phyloP scores from a whole-genome alignment of 2,888 invertebrate species.

The Neoitamus cyanurus region DNA sequence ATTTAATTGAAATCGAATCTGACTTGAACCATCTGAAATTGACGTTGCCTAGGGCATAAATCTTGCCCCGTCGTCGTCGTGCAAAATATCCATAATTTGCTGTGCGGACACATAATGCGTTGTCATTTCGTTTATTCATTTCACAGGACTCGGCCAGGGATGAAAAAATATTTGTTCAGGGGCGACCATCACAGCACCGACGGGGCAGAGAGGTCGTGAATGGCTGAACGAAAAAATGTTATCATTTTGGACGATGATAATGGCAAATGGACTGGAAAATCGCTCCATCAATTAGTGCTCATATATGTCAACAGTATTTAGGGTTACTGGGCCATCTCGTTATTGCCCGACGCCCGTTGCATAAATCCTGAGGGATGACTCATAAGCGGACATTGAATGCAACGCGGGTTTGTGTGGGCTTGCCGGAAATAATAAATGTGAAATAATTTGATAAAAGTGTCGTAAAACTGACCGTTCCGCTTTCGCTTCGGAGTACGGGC shows the following conservation, averaged over 20 bases:
- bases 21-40: not conserved
- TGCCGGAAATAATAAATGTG: not conserved
- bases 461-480: not conserved
- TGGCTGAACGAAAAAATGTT: not conserved
- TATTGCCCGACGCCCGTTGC: not conserved
- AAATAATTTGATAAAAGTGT: not conserved
- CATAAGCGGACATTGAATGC: not conserved
- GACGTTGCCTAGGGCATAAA: not conserved
- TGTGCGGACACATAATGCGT: not conserved
- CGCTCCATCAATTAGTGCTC: constrained; percentile 8
- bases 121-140: not conserved
- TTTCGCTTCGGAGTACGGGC: not conserved
- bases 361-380: not conserved
- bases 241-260: constrained; percentile 10
- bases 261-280: constrained; percentile 34
- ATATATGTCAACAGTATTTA: constrained; percentile 4
- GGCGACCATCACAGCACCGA: not conserved
- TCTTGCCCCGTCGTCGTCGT: not conserved
- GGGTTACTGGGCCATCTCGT: not conserved
- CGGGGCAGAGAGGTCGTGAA: not conserved
- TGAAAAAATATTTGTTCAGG: not conserved
- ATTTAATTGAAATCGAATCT: not conserved
- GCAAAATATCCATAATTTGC: not conserved
- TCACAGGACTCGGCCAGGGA: not conserved
- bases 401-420: not conserved